Evolutionary conservation across 2,113 vertebrate genomes (phyloP), one percentile per base, ranked within the genome.

Genomic region (Channa maculata): DNA sequence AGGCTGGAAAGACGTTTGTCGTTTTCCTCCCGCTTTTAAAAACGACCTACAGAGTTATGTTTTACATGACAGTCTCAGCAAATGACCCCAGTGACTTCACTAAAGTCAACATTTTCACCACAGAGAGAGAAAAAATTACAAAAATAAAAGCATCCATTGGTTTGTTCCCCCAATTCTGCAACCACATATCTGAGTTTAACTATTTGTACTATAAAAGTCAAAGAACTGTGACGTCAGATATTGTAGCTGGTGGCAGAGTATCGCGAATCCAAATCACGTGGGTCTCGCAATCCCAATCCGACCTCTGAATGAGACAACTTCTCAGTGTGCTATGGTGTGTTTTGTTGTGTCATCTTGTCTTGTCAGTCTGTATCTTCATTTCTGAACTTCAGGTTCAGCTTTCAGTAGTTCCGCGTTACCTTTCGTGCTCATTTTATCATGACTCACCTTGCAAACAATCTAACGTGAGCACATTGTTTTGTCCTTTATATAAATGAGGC

Each of bases 221-320:
- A 65, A 72, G 59, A 64, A 24, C 5, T 68, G 9, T 62, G 34
- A 37, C 39, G 43, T 34, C 64, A 38, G 39, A 65, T 65, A 45
- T 33, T 65, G 8, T 33, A 14, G 10, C 13, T 46, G 38, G 48
- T 55, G 59, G 48, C 38, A 39, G 46, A 38, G 49, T 24, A 49
- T 68, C 48, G n/a, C 64, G 24, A 57, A 64, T 72, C 71, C 33
- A 13, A 76, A 61, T 79, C 82, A 87, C 70, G 81, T 72, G 71
- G 53, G 11, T 24, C 13, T 8, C 59, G 39, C 65, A 51, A 14
- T 8, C 5, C 67, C 2, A 14, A 45, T 50, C 52, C 11, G 53
- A 44, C 13, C 2, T 13, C 63, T 54, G 13, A 45, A 49, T 11
- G 45, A 51, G 4, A 38, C 8, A 3, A 9, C 63, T 37, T 59